These are phyloP conservation scores for Corticium candelabrum DNA, from an alignment of 37 sponge, comb jelly and placozoan genomes.

Conservation along the genomic window DNA sequence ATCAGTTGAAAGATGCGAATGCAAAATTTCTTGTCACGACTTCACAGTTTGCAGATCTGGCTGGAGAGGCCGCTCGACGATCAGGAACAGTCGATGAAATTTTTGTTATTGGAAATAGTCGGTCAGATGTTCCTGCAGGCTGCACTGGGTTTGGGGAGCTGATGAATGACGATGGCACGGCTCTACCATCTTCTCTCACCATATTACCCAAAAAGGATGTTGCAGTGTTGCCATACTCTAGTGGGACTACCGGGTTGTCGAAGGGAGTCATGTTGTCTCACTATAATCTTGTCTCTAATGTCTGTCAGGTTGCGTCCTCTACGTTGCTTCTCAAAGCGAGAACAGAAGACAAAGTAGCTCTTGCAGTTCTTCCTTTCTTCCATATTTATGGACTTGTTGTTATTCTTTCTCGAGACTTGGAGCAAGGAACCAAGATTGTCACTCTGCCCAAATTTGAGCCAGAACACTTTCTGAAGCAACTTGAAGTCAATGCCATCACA, in stretches of 20 bases:
- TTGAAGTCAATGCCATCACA: slow-evolving; percentile 30
- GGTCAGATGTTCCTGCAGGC: not conserved
- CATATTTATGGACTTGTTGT: slow-evolving; percentile 72
- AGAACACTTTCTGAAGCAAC: slow-evolving; percentile 36
- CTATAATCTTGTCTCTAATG: slow-evolving; percentile 46
- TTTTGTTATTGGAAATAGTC: not conserved
- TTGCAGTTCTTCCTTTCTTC: slow-evolving; percentile 62
- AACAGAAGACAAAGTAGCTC: not conserved
- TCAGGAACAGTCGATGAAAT: too few relatives aligned
- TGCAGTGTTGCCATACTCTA: slow-evolving; percentile 65
- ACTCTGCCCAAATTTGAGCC: slow-evolving; percentile 59
- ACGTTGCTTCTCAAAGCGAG: slow-evolving; percentile 14
- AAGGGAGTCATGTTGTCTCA: slow-evolving; percentile 87
- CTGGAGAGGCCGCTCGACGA: slow-evolving; percentile 27
- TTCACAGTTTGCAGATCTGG: slow-evolving; percentile 23
- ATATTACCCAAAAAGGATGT: slow-evolving; percentile 36
- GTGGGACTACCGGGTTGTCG: slow-evolving; percentile 86
- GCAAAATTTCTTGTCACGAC: slow-evolving; percentile 44
- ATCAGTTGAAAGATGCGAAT: slow-evolving; percentile 51
- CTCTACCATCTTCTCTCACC: not conserved
- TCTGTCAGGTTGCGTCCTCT: slow-evolving; percentile 28
- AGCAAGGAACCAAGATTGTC: slow-evolving; percentile 36
- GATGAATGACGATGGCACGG: not conserved
- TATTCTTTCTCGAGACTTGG: slow-evolving; percentile 20
- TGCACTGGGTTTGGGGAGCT: not conserved